Base-by-base conservation (phyloP, 2,888 invertebrate genomes). In the Callimorpha dominula region DNA sequence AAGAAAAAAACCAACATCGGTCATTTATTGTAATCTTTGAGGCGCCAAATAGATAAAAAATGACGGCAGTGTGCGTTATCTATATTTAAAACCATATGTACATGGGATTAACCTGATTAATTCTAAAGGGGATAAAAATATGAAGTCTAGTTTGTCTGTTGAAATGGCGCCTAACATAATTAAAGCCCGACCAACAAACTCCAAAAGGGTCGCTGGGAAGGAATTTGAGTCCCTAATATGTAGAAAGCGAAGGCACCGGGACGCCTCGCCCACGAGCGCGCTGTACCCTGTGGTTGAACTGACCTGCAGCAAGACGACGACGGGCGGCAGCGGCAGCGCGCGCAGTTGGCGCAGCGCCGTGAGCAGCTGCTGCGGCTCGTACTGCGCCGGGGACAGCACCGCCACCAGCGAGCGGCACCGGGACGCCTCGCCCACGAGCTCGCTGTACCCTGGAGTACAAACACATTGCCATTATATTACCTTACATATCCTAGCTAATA, bases 231-330 rank as follows among this genome's bases (percentile, higher is more conserved):
- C 54, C 3, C 54, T 49, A 1, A 49, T 14, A 14, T 9, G 8
- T n/a, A n/a, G n/a, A n/a, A n/a, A n/a, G n/a, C n/a, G n/a, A n/a
- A n/a, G n/a, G n/a, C n/a, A n/a, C n/a, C n/a, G n/a, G n/a, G n/a
- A n/a, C n/a, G n/a, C n/a, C n/a, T n/a, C n/a, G n/a, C n/a, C n/a
- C n/a, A n/a, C n/a, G n/a, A n/a, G n/a, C n/a, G n/a, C n/a, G n/a
- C n/a, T n/a, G n/a, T n/a, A n/a, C 43, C 4, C 43, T 43, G 20
- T 20, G 4, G n/a, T 57, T 8, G n/a, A 20, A 65, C 73, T 20
- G 71, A 95, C 96, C 95, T 96, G 95, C 69, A 96, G 85, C 67
- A 96, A 78, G 0, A 96, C 95, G 46, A 95, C 92, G 79, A 94
- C 93, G 49, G 95, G 95, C 74, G 94, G 93, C 73, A 91, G 81